Evolutionary conservation across 2,113 vertebrate species (phyloP).

Genomic region (Dissostichus mawsoni): DNA sequence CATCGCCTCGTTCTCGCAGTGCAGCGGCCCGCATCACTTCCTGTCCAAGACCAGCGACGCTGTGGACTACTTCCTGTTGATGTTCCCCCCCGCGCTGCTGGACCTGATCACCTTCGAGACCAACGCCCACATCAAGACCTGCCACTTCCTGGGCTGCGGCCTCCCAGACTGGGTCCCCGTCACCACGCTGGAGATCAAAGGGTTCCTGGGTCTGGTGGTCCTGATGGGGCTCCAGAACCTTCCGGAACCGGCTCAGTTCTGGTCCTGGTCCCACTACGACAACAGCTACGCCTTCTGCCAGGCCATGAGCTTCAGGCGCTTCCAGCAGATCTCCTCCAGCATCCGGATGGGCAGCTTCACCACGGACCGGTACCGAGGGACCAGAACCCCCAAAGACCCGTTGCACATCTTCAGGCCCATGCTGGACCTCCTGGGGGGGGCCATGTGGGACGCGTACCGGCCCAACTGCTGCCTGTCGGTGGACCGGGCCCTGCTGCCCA

Average conservation of each 20-base stretch:
- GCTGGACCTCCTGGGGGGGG: constrained; percentile 70
- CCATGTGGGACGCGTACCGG: constrained; percentile 77
- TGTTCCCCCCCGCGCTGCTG: constrained; percentile 74
- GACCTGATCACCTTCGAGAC: constrained; percentile 80
- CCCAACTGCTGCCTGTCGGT: constrained; percentile 81
- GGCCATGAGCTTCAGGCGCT: constrained; percentile 81
- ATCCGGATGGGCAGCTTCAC: constrained; percentile 79
- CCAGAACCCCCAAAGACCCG: constrained; percentile 46
- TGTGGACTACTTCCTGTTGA: constrained; percentile 82
- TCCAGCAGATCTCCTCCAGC: constrained; percentile 76
- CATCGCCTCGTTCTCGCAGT: constrained; percentile 57
- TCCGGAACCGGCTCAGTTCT: constrained; percentile 77
- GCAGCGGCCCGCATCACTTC: constrained; percentile 70
- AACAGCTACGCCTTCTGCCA: constrained; percentile 76
- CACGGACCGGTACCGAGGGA: constrained; percentile 16
- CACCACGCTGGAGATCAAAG: constrained; percentile 73
- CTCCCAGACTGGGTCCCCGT: constrained; percentile 75
- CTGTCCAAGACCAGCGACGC: constrained; percentile 75
- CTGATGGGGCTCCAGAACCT: constrained; percentile 82
- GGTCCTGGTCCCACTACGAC: constrained; percentile 79
- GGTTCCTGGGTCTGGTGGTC: constrained; percentile 82
- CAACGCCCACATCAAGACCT: constrained; percentile 72
- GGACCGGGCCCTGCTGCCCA: constrained; percentile 78
- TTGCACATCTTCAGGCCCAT: constrained; percentile 78
- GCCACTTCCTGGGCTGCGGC: constrained; percentile 41